Conservation (phyloP, 2,797 vertebrate species). For the Sebastiscus tertius region DNA sequence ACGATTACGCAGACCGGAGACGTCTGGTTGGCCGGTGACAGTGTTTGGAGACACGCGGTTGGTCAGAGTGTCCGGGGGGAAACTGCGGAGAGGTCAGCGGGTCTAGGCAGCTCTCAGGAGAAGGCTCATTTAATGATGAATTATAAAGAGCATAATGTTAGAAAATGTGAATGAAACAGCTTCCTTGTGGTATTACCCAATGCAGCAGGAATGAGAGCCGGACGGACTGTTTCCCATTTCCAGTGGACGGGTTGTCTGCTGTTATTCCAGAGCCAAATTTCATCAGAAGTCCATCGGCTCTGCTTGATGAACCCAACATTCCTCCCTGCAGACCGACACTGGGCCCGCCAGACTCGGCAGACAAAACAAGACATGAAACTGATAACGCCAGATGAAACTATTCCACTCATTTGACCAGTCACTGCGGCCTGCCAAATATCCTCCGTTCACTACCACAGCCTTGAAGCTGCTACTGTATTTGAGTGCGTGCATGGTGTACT, state of each 20-base stretch:
- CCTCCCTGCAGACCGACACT: constrained; percentile 58
- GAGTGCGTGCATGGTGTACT: too few relatives aligned
- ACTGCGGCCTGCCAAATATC: constrained; percentile 8
- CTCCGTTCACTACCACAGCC: not conserved
- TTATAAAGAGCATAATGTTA: constrained; percentile 20
- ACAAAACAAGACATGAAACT: constrained; percentile 71
- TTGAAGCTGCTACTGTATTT: constrained; percentile 20
- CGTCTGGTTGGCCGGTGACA: constrained; percentile 37
- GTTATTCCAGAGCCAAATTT: constrained; percentile 54
- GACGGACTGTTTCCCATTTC: constrained; percentile 40
- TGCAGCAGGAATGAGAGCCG: constrained; percentile 42
- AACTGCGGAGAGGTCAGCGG: constrained; percentile 24
- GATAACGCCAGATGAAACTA: constrained; percentile 73
- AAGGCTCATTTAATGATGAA: constrained; percentile 23
- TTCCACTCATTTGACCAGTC: constrained; percentile 55
- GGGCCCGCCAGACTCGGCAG: constrained; percentile 55
- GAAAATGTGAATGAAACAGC: constrained; percentile 60
- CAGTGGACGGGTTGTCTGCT: constrained; percentile 37
- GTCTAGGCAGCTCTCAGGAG: constrained; percentile 30
- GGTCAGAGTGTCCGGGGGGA: constrained; percentile 19
- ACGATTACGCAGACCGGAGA: constrained; percentile 42
- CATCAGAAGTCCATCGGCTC: constrained; percentile 56
- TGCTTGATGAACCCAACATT: constrained; percentile 60
- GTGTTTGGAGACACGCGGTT: constrained; percentile 32
- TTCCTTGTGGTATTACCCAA: constrained; percentile 42